A percentile compares a stretch with the other conserved stretches of the same genome.
phyloP scores from a whole-genome alignment of 1,140 invertebrate species.

The Coboldia fuscipes region DNA sequence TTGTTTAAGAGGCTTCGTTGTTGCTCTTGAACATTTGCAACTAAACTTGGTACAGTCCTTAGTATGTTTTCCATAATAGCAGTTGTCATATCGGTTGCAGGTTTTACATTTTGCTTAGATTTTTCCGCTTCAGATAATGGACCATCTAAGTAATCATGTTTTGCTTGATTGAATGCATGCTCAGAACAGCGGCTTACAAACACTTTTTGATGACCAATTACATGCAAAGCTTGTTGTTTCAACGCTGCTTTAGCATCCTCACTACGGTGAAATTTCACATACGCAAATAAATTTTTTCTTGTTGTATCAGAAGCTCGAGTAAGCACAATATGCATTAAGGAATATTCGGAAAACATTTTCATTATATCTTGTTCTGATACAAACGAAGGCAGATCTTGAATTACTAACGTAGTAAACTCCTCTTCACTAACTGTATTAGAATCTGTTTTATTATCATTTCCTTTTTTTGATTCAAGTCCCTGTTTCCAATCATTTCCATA shows the following conservation, averaged over 20 bases:
- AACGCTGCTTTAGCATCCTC: conserved; percentile 42
- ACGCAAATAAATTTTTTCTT: conserved; percentile 33
- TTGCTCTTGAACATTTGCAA: too few relatives aligned
- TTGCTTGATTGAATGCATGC: conserved; percentile 27
- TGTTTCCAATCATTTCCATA: conserved; percentile 5
- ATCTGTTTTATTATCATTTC: not conserved
- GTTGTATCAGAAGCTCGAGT: conserved; percentile 28
- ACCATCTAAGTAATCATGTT: conserved; percentile 22
- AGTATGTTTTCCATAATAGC: conserved; percentile 14
- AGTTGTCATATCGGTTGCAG: conserved; percentile 8
- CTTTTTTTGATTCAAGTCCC: not conserved
- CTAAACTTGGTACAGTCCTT: too few relatives aligned
- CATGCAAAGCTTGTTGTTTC: conserved; percentile 25
- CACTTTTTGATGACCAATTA: conserved; percentile 31
- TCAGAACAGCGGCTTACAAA: conserved; percentile 27
- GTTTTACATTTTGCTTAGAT: conserved; percentile 16
- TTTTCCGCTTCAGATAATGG: too few relatives aligned
- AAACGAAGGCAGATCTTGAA: conserved; percentile 49
- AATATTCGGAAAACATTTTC: conserved; percentile 48
- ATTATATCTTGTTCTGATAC: conserved; percentile 56
- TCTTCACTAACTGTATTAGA: conserved; percentile 5
- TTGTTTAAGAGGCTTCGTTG: too few relatives aligned
- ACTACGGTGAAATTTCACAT: conserved; percentile 45
- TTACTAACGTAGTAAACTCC: conserved; percentile 30
- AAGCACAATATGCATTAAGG: conserved; percentile 44